A percentile compares a stretch with the other conserved stretches of the same genome.
Conservation (phyloP, 30 jellyfish, hydroid and myxozoan species). For the Hydra vulgaris region DNA sequence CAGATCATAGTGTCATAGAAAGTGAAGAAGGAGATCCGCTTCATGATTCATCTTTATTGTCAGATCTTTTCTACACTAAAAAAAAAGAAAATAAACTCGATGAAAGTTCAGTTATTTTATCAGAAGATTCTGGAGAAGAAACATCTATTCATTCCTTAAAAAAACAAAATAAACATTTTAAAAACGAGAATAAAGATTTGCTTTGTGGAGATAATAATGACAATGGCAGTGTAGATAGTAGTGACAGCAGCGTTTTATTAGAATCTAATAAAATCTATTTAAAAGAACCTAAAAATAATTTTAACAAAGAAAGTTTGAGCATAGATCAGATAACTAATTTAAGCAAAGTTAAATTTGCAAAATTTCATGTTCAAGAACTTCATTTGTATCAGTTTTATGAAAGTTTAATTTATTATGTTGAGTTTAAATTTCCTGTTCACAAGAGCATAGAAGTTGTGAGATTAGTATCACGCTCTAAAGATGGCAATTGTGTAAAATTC, state of each 20-base stretch:
- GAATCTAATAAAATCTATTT: constrained; percentile 24
- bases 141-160: background rate
- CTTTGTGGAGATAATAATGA: too few relatives aligned
- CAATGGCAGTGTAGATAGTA: constrained; percentile 26
- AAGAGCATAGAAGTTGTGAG: constrained; percentile 35
- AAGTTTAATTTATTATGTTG: constrained; percentile 36
- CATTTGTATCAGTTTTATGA: background rate
- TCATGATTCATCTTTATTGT: constrained; percentile 47
- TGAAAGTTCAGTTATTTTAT: constrained; percentile 40
- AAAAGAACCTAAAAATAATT: constrained; percentile 19
- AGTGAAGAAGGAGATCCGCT: constrained; percentile 67
- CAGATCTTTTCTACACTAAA: constrained; percentile 50
- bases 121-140: constrained; percentile 36
- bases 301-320: constrained; percentile 20
- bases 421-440: constrained; percentile 52
- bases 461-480: constrained; percentile 38
- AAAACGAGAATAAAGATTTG: too few relatives aligned
- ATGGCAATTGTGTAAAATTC: constrained; percentile 1
- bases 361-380: constrained; percentile 34
- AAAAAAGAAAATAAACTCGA: constrained; percentile 27
- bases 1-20: constrained; percentile 23
- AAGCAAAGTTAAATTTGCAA: constrained; percentile 53
- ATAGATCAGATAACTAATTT: constrained; percentile 42
- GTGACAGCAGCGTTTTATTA: constrained; percentile 30
- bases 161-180: background rate